Conservation (phyloP, 2,797 vertebrate species). For the Anolis apletophallus region DNA sequence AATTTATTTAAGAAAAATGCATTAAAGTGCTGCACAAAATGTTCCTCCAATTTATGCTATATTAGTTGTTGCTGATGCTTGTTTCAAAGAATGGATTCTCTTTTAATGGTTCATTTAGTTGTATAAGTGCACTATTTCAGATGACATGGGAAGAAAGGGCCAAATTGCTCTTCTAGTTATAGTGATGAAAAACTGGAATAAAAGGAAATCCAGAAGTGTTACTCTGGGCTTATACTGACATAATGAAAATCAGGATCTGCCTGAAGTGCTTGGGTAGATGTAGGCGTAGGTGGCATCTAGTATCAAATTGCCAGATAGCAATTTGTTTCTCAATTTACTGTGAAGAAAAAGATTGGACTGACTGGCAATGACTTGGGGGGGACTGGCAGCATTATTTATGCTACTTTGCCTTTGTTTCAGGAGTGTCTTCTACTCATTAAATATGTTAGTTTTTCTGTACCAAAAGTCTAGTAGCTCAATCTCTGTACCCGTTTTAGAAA, state of each 20-base stretch:
- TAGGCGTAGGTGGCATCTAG: slow-evolving; percentile 19
- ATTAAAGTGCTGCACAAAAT: slow-evolving; percentile 27
- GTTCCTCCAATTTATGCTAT: slow-evolving; percentile 31
- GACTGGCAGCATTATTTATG: not conserved
- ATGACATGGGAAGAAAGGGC: slow-evolving; percentile 19
- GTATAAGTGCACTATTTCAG: slow-evolving; percentile 15
- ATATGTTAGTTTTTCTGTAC: not conserved
- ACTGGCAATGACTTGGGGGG: not conserved
- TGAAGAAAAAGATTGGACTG: not conserved
- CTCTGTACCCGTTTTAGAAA: not conserved
- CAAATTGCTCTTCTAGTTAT: slow-evolving; percentile 22
- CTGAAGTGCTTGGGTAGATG: slow-evolving; percentile 3
- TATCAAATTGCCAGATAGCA: slow-evolving; percentile 21
- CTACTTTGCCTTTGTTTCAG: not conserved
- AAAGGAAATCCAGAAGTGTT: not conserved
- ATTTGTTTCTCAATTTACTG: slow-evolving; percentile 28
- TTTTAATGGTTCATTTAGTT: slow-evolving; percentile 39
- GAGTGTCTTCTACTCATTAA: not conserved
- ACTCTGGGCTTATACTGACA: not conserved
- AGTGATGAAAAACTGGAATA: slow-evolving; percentile 9
- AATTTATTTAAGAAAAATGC: slow-evolving; percentile 27
- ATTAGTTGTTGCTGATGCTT: slow-evolving; percentile 37
- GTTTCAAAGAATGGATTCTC: slow-evolving; percentile 37
- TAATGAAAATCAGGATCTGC: slow-evolving; percentile 29
- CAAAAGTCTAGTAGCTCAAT: not conserved